phyloP scores from a whole-genome alignment of 2,888 invertebrate species.

The Melanargia galathea region DNA sequence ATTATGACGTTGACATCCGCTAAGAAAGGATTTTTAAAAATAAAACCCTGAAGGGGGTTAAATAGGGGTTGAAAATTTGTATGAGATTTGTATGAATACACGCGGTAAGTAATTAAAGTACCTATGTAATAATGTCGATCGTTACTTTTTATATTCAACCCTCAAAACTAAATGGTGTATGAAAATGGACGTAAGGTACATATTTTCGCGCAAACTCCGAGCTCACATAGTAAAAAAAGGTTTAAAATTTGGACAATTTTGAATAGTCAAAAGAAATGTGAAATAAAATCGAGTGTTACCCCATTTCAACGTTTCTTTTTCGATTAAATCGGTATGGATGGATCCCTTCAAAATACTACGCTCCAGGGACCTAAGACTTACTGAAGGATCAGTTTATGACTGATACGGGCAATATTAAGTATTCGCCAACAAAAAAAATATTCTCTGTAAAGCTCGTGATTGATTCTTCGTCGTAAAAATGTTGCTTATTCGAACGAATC shows the following conservation, averaged over 20 bases:
- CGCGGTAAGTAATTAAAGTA: too few species aligned
- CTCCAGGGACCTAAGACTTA: conserved; percentile 20
- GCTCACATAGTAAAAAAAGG: neutral
- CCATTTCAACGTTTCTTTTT: conserved; percentile 29
- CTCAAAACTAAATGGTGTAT: neutral
- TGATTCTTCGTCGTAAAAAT: neutral
- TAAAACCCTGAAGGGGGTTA: too few species aligned
- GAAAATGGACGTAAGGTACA: conserved; percentile 2
- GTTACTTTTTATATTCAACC: conserved; percentile 4
- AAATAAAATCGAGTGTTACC: neutral
- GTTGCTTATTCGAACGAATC: too few species aligned
- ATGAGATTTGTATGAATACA: too few species aligned
- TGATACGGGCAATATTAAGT: conserved; percentile 21
- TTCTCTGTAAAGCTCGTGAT: conserved; percentile 8
- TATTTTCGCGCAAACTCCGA: neutral
- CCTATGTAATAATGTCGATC: too few species aligned
- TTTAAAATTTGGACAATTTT: neutral
- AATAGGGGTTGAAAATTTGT: too few species aligned
- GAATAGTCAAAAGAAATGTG: neutral
- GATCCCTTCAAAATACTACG: conserved; percentile 26
- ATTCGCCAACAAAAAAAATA: conserved; percentile 1
- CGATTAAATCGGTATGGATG: conserved; percentile 25
- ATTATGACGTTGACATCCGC: too few species aligned
- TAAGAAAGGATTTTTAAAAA: too few species aligned
- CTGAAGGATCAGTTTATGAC: conserved; percentile 27